These are phyloP conservation scores for Pollimyrus isidori DNA, from an alignment of 2,113 vertebrate species.

Conservation along the genomic window DNA sequence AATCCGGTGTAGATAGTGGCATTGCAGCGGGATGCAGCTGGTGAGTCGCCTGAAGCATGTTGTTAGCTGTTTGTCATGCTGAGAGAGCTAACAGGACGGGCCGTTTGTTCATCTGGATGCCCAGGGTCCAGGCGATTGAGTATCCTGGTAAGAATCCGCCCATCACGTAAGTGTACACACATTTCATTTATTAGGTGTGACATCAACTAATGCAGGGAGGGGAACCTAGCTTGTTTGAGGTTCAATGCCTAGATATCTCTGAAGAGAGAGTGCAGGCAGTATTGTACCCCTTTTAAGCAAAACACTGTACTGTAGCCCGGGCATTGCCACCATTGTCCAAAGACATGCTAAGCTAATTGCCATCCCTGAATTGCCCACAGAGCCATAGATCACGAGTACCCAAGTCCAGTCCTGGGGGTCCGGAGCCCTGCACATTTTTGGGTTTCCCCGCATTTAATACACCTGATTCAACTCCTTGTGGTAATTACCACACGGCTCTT, in stretches of 20 bases:
- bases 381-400: not conserved
- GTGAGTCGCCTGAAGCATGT: not conserved
- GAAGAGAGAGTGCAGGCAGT: not conserved
- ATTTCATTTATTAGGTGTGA: not conserved
- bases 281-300: not conserved
- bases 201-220: not conserved
- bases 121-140: not conserved
- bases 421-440: too few species aligned
- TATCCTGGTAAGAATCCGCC: not conserved
- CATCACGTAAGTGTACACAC: not conserved
- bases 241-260: not conserved
- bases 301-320: not conserved
- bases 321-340: not conserved
- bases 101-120: slow-evolving; percentile 5
- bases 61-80: not conserved
- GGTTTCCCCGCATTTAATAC: too few species aligned
- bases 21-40: not conserved
- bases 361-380: not conserved
- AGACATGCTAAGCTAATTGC: not conserved
- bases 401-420: too few species aligned
- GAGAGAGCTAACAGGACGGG: not conserved
- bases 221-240: not conserved
- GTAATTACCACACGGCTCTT: too few species aligned
- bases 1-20: not conserved
- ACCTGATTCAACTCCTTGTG: too few species aligned